phyloP scores from a whole-genome alignment of 2,113 vertebrate species.

The Carollia perspicillata region DNA sequence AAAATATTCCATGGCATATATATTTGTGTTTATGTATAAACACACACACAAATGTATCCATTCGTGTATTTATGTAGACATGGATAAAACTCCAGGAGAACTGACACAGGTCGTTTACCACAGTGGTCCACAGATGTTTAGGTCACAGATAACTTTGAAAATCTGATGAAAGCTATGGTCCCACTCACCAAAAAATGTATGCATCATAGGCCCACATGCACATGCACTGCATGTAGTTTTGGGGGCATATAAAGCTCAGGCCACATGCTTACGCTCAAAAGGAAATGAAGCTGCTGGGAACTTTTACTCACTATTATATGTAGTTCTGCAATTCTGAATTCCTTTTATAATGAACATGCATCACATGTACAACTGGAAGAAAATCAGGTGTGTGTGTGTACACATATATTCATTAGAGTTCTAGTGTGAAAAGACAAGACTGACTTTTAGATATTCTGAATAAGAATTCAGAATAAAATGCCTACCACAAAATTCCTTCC shows the following conservation, averaged over 20 bases:
- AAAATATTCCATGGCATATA: neutral
- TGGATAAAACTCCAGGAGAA: neutral
- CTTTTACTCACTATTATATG: too few relatives aligned
- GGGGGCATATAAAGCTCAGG: neutral
- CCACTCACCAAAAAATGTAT: neutral
- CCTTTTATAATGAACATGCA: neutral
- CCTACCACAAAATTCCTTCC: neutral
- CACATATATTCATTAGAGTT: neutral
- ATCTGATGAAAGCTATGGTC: neutral
- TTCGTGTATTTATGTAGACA: neutral
- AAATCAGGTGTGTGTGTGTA: neutral
- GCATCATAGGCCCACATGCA: neutral
- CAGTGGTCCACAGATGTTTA: neutral
- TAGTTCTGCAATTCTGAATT: neutral
- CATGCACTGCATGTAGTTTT: fast-evolving
- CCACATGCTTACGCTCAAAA: neutral
- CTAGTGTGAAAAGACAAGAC: neutral
- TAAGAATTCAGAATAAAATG: neutral
- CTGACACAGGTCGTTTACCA: neutral
- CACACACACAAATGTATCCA: neutral
- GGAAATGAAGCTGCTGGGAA: neutral
- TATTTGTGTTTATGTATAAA: neutral
- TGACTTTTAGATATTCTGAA: neutral
- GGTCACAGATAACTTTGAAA: neutral
- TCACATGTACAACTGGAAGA: neutral